Conservation (phyloP, 2,113 vertebrate species). For the Chaetura pelagica region DNA sequence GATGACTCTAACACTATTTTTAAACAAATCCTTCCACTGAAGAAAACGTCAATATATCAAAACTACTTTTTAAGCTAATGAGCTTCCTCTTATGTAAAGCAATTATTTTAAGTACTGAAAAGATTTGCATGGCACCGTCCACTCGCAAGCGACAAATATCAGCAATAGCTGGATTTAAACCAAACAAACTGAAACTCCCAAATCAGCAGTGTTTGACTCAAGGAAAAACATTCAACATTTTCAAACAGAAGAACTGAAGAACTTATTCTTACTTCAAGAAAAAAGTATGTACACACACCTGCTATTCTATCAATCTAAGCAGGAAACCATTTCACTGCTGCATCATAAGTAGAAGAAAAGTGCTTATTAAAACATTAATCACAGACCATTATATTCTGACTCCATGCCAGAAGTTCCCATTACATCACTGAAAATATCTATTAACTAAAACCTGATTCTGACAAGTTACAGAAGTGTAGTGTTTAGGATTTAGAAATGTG, state of each 20-base stretch:
- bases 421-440: slow-evolving; percentile 85
- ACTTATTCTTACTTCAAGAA: slow-evolving; percentile 33
- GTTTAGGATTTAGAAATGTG: slow-evolving; percentile 78
- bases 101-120: slow-evolving; percentile 37
- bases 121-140: not conserved
- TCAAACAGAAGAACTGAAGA: slow-evolving; percentile 51
- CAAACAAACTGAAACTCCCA: slow-evolving; percentile 24
- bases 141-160: slow-evolving; percentile 32
- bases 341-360: slow-evolving; percentile 81
- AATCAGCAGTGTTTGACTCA: not conserved
- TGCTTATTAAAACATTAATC: slow-evolving; percentile 88
- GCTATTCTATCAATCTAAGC: slow-evolving; percentile 78
- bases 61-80: slow-evolving; percentile 37
- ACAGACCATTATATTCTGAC: slow-evolving; percentile 84
- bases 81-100: slow-evolving; percentile 44
- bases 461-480: slow-evolving; percentile 82
- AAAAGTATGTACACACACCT: slow-evolving; percentile 71
- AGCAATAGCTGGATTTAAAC: not conserved
- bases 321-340: slow-evolving; percentile 80
- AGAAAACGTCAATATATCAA: slow-evolving; percentile 29
- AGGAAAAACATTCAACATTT: slow-evolving; percentile 56
- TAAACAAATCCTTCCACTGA: slow-evolving; percentile 42
- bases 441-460: slow-evolving; percentile 84
- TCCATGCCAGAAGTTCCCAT: slow-evolving; percentile 82
- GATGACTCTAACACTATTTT: slow-evolving; percentile 44